Percentiles rank a stretch among this genome's conserved stretches.
Conservation (phyloP, 2,113 vertebrate genomes). For the Hypomesus transpacificus region DNA sequence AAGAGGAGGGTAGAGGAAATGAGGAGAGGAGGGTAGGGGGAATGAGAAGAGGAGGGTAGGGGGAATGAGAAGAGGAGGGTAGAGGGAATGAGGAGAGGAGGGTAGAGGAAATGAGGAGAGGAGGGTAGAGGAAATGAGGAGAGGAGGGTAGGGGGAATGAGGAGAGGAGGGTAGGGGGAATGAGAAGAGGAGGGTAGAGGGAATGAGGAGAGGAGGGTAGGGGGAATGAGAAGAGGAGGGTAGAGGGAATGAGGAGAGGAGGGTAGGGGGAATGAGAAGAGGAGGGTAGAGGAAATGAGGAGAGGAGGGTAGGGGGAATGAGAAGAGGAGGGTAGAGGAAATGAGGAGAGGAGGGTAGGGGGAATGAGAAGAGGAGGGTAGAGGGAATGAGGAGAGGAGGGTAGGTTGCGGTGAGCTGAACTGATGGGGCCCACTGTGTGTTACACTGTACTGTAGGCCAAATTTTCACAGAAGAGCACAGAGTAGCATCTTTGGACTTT, state of each 20-base stretch:
- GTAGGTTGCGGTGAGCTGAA: too few species aligned
- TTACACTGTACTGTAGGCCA: too few species aligned
- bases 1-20: background rate
- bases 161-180: background rate
- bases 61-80: background rate
- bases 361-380: background rate
- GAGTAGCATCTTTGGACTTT: too few species aligned
- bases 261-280: too few species aligned
- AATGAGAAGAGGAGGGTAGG: background rate
- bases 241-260: too few species aligned
- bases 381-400: background rate
- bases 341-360: background rate
- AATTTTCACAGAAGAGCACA: too few species aligned
- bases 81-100: background rate
- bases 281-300: background rate
- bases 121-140: background rate
- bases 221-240: too few species aligned
- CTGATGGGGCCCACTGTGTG: too few species aligned
- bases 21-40: too few species aligned
- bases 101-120: too few species aligned
- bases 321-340: background rate
- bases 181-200: background rate
- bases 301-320: too few species aligned
- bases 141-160: too few species aligned
- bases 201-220: background rate